phyloP scores from a whole-genome alignment of 2,888 invertebrate species.

The Acronicta leporina region DNA sequence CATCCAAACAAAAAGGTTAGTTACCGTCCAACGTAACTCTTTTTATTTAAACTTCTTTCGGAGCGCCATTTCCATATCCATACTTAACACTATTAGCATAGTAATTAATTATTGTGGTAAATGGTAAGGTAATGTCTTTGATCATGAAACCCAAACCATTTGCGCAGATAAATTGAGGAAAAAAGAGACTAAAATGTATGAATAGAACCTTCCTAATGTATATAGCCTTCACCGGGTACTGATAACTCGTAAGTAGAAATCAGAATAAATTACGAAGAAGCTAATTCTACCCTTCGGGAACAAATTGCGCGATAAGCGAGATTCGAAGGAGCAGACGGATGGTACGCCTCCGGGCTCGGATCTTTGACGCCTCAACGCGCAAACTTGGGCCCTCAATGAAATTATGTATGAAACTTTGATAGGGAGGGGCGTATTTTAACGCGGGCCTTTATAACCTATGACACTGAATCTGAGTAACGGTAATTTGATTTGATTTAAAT shows the following conservation, averaged over 20 bases:
- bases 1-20: too few relatives aligned
- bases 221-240: background rate
- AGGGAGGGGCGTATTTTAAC: slow-evolving; percentile 36
- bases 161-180: too few relatives aligned
- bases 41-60: too few relatives aligned
- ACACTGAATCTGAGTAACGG: slow-evolving; percentile 20
- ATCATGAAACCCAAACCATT: too few relatives aligned
- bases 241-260: slow-evolving; percentile 9
- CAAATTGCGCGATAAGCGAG: slow-evolving; percentile 33
- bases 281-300: slow-evolving; percentile 13
- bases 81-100: too few relatives aligned
- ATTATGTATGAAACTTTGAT: slow-evolving; percentile 50
- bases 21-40: too few relatives aligned
- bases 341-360: slow-evolving; percentile 17
- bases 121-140: too few relatives aligned
- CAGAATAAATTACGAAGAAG: slow-evolving; percentile 28
- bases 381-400: slow-evolving; percentile 35
- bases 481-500: slow-evolving; percentile 48
- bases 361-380: slow-evolving; percentile 31
- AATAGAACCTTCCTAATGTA: background rate
- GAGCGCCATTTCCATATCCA: too few relatives aligned
- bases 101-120: too few relatives aligned
- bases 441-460: slow-evolving; percentile 21
- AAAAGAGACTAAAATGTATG: too few relatives aligned
- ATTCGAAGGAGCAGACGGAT: slow-evolving; percentile 20